phyloP scores from a whole-genome alignment of 2,888 invertebrate genomes.

The Dryococelus australis region DNA sequence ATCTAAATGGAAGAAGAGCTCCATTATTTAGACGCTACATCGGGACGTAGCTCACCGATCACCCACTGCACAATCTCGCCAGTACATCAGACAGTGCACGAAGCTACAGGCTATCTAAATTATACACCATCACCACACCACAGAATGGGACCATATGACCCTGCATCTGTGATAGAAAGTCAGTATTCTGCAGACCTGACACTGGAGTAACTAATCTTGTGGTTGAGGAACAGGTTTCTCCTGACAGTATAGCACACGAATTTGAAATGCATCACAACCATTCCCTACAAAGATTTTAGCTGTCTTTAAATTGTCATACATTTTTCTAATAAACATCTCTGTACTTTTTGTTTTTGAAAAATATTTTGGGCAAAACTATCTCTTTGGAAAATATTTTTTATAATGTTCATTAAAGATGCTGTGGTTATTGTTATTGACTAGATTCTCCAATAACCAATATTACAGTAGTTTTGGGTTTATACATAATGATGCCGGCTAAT shows the following conservation, averaged over 20 bases:
- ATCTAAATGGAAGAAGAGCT: background rate
- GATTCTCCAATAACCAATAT: too few relatives aligned
- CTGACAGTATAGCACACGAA: background rate
- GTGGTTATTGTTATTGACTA: too few relatives aligned
- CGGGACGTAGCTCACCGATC: background rate
- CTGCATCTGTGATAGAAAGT: background rate
- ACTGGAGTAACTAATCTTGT: background rate
- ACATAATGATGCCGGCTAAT: too few relatives aligned
- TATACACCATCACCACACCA: slow-evolving; percentile 6
- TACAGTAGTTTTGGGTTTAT: too few relatives aligned
- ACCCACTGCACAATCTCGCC: background rate
- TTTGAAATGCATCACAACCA: background rate
- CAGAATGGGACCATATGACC: background rate
- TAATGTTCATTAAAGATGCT: too few relatives aligned
- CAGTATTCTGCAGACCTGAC: background rate
- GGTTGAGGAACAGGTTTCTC: background rate
- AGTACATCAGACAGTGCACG: background rate
- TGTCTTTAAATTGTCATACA: too few relatives aligned
- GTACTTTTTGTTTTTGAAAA: too few relatives aligned
- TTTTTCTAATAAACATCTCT: too few relatives aligned
- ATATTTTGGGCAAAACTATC: too few relatives aligned
- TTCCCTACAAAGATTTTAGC: background rate
- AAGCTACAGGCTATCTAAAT: background rate
- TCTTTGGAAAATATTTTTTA: too few relatives aligned
- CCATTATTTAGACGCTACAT: slow-evolving; percentile 8